Conservation (phyloP, 2,797 vertebrate species). For the Ptychadena robeensis region DNA sequence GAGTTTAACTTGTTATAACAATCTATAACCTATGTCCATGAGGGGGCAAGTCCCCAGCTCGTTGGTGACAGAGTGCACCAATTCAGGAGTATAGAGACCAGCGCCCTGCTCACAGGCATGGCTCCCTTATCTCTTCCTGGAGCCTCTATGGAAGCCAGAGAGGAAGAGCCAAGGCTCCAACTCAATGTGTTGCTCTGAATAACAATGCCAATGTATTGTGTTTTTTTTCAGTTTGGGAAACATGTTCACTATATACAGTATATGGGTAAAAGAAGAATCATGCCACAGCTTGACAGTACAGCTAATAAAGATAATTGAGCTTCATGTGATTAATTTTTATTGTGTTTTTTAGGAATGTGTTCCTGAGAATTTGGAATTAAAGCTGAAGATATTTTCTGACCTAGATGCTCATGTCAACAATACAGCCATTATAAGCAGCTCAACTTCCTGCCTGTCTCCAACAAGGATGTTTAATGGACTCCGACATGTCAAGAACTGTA, state of each 20-base stretch:
- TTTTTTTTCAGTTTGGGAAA: neutral
- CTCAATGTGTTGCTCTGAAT: neutral
- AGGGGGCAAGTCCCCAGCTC: no score
- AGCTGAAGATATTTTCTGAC: conserved; percentile 85
- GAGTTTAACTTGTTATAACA: no score
- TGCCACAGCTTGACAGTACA: conserved; percentile 19
- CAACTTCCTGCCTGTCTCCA: conserved; percentile 91
- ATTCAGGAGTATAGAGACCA: no score
- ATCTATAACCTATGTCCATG: no score
- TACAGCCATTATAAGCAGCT: conserved; percentile 87
- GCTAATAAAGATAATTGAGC: conserved; percentile 48
- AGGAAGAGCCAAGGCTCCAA: no score
- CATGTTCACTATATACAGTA: neutral
- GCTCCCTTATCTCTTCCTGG: no score
- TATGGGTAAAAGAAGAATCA: neutral
- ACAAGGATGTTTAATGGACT: conserved; percentile 86
- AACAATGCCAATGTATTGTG: neutral
- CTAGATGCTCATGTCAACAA: conserved; percentile 81
- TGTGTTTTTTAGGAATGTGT: conserved; percentile 85
- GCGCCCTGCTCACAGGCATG: no score
- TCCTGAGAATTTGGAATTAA: conserved; percentile 89
- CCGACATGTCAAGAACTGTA: conserved; percentile 83
- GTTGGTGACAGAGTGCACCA: no score
- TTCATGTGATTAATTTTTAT: conserved; percentile 21
- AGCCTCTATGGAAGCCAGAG: no score